Evolutionary conservation across 2,113 vertebrate genomes (phyloP).

Genomic region (Hemibagrus wyckioides): DNA sequence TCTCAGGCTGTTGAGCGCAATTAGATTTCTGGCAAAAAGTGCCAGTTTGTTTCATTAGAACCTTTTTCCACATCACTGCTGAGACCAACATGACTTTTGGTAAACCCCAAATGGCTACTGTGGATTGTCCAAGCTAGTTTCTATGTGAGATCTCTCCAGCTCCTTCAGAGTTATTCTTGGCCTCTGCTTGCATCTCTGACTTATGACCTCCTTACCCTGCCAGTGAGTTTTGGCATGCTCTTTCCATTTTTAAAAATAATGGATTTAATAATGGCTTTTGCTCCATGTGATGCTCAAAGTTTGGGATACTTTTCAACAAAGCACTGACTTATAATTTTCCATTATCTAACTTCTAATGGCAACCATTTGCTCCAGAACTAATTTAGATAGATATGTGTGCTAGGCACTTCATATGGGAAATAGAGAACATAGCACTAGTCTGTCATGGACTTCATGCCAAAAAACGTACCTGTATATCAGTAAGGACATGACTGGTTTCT

Average conservation of each 20-base stretch:
- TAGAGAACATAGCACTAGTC: background rate
- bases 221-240: background rate
- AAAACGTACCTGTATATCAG: slow-evolving; percentile 82
- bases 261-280: background rate
- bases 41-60: background rate
- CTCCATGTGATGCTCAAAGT: background rate
- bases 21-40: too few relatives aligned
- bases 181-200: background rate
- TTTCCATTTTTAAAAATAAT: too few relatives aligned
- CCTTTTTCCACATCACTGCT: background rate
- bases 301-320: background rate
- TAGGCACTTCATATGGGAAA: background rate
- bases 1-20: too few relatives aligned
- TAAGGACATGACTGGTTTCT: slow-evolving; percentile 87
- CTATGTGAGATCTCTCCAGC: too few relatives aligned
- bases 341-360: background rate
- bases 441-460: background rate
- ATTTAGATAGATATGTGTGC: background rate
- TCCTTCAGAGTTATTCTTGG: background rate
- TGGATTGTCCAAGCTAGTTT: background rate
- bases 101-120: background rate
- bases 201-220: background rate
- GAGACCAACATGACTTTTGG: background rate
- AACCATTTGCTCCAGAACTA: background rate
- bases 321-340: background rate